These are phyloP conservation scores for Heliothis peltigera DNA, from an alignment of 2,888 invertebrate species.

Conservation along the genomic window DNA sequence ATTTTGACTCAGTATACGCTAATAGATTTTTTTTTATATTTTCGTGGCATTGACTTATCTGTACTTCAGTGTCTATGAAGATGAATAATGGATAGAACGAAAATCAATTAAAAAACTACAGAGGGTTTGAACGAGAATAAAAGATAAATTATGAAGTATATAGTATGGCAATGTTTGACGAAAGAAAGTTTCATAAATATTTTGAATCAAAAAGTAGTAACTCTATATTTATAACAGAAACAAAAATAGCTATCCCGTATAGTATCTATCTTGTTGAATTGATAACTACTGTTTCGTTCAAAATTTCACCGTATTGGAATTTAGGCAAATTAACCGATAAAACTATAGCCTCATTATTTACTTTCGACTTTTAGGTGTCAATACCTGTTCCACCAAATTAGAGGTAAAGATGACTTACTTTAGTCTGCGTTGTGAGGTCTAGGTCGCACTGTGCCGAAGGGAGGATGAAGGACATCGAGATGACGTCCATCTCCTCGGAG, in stretches of 20 bases:
- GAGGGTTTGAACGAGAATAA: background rate
- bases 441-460: conserved; percentile 98
- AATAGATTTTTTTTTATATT: background rate
- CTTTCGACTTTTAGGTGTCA: too few relatives aligned
- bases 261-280: too few relatives aligned
- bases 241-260: too few relatives aligned
- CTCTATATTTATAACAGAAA: too few relatives aligned
- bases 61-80: background rate
- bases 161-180: too few relatives aligned
- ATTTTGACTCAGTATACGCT: background rate
- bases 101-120: background rate
- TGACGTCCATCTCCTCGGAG: conserved; percentile 98
- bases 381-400: background rate
- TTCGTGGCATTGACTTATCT: background rate
- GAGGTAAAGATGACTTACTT: conserved; percentile 87
- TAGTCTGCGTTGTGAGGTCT: conserved; percentile 95
- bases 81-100: background rate
- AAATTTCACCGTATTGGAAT: too few relatives aligned
- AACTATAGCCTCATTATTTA: too few relatives aligned
- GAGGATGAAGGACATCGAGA: conserved; percentile 98
- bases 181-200: too few relatives aligned
- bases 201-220: too few relatives aligned
- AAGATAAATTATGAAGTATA: too few relatives aligned
- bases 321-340: too few relatives aligned
- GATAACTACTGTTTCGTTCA: too few relatives aligned